Evolutionary conservation across 1,140 invertebrate species (phyloP).

Genomic region (Fopius arisanus): DNA sequence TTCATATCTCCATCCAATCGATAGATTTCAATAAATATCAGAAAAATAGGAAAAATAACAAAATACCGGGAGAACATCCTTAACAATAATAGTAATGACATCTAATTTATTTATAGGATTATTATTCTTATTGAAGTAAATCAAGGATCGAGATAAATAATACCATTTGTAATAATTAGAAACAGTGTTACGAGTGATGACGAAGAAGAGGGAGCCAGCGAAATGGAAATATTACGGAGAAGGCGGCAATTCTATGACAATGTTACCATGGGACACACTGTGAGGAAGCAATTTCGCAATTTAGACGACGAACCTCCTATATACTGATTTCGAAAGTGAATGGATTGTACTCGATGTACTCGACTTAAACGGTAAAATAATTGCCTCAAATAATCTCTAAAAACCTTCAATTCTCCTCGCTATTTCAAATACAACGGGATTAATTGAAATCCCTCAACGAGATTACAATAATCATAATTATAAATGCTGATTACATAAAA

Average conservation of each 20-base stretch:
- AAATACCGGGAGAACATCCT: too few relatives aligned
- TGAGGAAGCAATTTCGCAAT: conserved; percentile 46
- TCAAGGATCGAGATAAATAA: neutral
- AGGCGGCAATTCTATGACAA: conserved; percentile 39
- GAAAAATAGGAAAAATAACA: too few relatives aligned
- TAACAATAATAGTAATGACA: too few relatives aligned
- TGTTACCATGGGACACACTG: conserved; percentile 12
- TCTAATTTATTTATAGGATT: too few relatives aligned
- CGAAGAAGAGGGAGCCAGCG: conserved; percentile 24
- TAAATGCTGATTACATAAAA: too few relatives aligned
- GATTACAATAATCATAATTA: too few relatives aligned
- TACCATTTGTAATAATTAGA: neutral
- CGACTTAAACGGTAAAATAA: neutral
- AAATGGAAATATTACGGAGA: conserved; percentile 23
- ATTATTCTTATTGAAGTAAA: neutral
- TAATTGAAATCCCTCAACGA: too few relatives aligned
- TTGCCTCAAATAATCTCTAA: neutral
- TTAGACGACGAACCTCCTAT: conserved; percentile 50
- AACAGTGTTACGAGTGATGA: conserved; percentile 38
- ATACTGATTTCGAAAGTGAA: conserved; percentile 39
- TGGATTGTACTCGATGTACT: neutral
- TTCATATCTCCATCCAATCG: too few relatives aligned
- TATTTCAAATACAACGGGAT: too few relatives aligned
- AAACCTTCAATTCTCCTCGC: too few relatives aligned
- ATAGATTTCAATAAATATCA: too few relatives aligned